Percentiles rank a stretch among this genome's conserved stretches.
Conservation (phyloP, 1,140 invertebrate species). For the Zaprionus davidi region DNA sequence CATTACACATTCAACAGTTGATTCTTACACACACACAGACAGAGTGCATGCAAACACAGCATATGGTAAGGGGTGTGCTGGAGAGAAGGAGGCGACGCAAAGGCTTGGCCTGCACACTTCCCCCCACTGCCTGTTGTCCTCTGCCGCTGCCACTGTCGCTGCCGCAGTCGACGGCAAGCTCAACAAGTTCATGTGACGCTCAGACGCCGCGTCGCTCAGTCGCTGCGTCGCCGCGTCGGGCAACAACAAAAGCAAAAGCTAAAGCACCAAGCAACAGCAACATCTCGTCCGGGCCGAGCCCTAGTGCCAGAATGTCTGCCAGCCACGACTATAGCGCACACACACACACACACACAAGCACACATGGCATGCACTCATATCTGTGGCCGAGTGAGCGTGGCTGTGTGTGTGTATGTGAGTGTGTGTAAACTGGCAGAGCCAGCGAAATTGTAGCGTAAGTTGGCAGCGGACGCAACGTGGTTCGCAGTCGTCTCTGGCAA, state of each 20-base stretch:
- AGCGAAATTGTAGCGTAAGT: constrained; percentile 77
- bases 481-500: constrained; percentile 32
- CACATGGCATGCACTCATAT: constrained; percentile 11
- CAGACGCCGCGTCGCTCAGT: constrained; percentile 12
- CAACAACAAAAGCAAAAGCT: constrained; percentile 43
- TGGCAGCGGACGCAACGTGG: constrained; percentile 53
- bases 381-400: constrained; percentile 4
- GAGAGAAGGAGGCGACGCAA: constrained; percentile 1
- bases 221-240: constrained; percentile 23
- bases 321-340: constrained; percentile 67
- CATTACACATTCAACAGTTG: constrained; percentile 79
- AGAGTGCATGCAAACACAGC: constrained; percentile 14
- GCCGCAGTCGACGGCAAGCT: constrained; percentile 34
- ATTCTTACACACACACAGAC: constrained; percentile 44
- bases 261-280: constrained; percentile 41
- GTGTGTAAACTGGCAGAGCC: constrained; percentile 65
- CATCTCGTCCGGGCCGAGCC: constrained; percentile 51
- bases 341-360: constrained; percentile 22
- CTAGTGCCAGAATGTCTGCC: constrained; percentile 81
- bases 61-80: not conserved
- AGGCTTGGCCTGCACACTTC: not conserved
- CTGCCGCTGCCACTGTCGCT: not conserved
- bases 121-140: not conserved
- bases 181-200: constrained; percentile 72
- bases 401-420: constrained; percentile 21